A percentile compares a stretch with the other conserved stretches of the same genome.
phyloP scores from a whole-genome alignment of 1,140 invertebrate genomes.

The Papilio dardanus region DNA sequence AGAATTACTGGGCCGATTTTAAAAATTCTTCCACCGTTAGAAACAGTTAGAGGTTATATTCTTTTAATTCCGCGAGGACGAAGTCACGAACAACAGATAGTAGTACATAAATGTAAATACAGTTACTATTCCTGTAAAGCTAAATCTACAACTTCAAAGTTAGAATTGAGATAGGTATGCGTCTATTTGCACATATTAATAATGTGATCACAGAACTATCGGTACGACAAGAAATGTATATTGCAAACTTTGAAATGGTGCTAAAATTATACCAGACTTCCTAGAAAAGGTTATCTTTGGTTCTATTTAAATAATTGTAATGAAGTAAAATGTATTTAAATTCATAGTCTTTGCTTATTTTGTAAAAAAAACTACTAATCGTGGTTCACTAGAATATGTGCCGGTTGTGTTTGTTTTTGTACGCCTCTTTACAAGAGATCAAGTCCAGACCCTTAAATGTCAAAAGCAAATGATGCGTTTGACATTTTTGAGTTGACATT shows the following conservation, averaged over 20 bases:
- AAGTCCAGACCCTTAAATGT: background rate
- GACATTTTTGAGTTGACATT: background rate
- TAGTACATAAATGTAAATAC: background rate
- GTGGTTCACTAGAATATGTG: background rate
- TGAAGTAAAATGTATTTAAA: background rate
- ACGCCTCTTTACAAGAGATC: background rate
- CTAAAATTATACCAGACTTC: background rate
- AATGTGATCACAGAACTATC: background rate
- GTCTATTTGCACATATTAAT: background rate
- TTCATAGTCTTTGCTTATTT: background rate
- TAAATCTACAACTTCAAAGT: background rate
- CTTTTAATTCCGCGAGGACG: too few species aligned
- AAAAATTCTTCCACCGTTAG: too few species aligned
- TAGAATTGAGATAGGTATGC: background rate
- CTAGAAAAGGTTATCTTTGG: background rate
- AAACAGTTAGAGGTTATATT: too few species aligned
- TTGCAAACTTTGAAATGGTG: background rate
- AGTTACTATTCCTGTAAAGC: background rate
- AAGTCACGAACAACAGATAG: too few species aligned
- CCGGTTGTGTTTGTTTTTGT: background rate
- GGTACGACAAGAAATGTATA: background rate
- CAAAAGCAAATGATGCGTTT: slow-evolving; percentile 7
- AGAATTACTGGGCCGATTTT: too few species aligned
- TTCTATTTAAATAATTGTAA: background rate
- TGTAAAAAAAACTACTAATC: background rate